Evolutionary conservation across 1,140 invertebrate species (phyloP), one percentile per base, ranked within the genome.

Genomic region (Belonocnema kinseyi): DNA sequence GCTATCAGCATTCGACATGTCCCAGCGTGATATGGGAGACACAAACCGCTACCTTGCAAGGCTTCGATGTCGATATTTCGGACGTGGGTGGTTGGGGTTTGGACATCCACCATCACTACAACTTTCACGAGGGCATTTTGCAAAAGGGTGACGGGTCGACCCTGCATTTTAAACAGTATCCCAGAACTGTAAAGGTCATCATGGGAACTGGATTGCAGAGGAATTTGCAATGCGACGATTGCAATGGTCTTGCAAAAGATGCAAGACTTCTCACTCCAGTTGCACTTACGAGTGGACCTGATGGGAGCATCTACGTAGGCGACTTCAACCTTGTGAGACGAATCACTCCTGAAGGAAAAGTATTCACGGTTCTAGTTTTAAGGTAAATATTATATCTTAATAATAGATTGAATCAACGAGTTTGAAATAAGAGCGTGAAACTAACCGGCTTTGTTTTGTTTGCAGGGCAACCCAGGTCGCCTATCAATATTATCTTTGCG

Each of bases 71-170:
- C 50, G 97, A 98, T 81, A 98, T 99, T 76, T 98, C 98, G 0
- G 97, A 99, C 88, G 96, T 99, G 61, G 98, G 98, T 1, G 98
- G 97, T 13, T 99, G 98, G 98, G 98, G 98, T 75, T 91, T 99
- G 19, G 97, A 99, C 87, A 98, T 99, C 74, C 98, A 99, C 91
- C 98, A 99, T 89, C 97, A 98, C 89, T 99, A 99, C 91, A 99
- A 99, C 89, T 98, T 98, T 93, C 96, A 98, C 85, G 97, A 99
- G 93, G 98, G 97, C 84, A 98, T 99, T 80, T 91, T 99, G 54
- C 98, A 99, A 88, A 98, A 98, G 89, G 98, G 98, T 33, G 98
- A 99, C 88, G 98, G 98, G 50, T 97, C 97, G 1, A 97, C 95
- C 52, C 92, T 99, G 17, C 97, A 98, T 89, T 94, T 99, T 87